phyloP scores from a whole-genome alignment of 2,888 invertebrate genomes.

The Crocallis elinguaria region DNA sequence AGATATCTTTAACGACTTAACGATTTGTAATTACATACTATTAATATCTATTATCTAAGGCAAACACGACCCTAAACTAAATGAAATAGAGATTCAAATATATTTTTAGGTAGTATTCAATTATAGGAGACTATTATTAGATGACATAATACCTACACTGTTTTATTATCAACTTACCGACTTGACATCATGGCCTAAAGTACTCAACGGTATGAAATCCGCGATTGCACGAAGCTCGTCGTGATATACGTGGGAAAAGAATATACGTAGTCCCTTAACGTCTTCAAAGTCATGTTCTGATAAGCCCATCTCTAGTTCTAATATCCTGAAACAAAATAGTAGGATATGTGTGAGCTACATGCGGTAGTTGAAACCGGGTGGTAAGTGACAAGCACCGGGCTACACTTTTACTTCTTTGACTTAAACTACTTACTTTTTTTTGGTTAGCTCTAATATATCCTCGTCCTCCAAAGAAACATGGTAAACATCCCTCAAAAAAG shows the following conservation, averaged over 20 bases:
- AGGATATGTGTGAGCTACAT: too few species aligned
- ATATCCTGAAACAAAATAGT: slow-evolving; percentile 32
- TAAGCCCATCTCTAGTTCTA: slow-evolving; percentile 36
- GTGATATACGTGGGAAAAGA: slow-evolving; percentile 46
- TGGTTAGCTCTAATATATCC: slow-evolving; percentile 2
- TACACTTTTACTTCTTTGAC: too few species aligned
- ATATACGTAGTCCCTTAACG: slow-evolving; percentile 43
- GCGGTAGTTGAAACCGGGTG: too few species aligned
- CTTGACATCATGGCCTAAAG: not conserved
- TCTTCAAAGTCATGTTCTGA: slow-evolving; percentile 24
- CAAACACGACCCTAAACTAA: too few species aligned
- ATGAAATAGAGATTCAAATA: too few species aligned
- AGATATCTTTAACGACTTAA: too few species aligned
- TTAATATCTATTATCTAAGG: too few species aligned
- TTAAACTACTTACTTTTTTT: not conserved
- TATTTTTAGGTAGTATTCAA: too few species aligned
- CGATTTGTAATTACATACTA: too few species aligned
- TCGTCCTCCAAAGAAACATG: slow-evolving; percentile 4
- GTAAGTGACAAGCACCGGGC: too few species aligned
- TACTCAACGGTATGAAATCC: slow-evolving; percentile 38
- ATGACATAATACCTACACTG: too few species aligned
- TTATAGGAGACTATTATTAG: too few species aligned
- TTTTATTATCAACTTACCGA: not conserved
- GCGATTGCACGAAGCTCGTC: slow-evolving; percentile 51
- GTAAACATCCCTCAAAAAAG: slow-evolving; percentile 18